phyloP scores from a whole-genome alignment of 1,140 invertebrate species.

The Nasonia giraulti region DNA sequence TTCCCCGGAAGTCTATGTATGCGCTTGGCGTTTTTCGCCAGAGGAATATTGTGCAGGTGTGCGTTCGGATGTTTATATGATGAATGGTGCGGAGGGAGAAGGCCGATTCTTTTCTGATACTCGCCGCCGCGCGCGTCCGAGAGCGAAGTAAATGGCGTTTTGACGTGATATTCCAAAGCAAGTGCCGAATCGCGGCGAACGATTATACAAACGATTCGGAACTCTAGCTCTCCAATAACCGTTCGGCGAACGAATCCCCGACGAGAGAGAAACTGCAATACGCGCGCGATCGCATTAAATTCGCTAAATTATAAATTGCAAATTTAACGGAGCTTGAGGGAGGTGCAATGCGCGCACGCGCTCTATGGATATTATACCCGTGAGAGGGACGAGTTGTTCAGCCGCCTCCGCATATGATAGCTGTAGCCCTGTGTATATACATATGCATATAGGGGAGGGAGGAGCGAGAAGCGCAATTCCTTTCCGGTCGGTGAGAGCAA shows the following conservation, averaged over 20 bases:
- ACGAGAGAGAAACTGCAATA: neutral
- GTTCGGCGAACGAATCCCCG: constrained; percentile 36
- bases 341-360: neutral
- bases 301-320: constrained; percentile 46
- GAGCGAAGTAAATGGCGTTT: no score
- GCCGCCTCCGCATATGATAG: neutral
- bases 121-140: no score
- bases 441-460: neutral
- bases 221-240: constrained; percentile 2
- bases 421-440: neutral
- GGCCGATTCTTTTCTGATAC: no score
- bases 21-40: no score
- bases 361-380: constrained; percentile 45
- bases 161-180: no score
- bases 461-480: constrained; percentile 10
- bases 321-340: constrained; percentile 47
- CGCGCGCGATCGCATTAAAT: constrained; percentile 6
- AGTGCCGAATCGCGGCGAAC: no score
- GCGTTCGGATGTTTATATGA: no score
- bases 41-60: no score
- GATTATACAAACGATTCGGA: no score
- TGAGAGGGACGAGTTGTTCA: constrained; percentile 24
- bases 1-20: neutral
- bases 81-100: no score
- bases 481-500: constrained; percentile 37